phyloP scores from a whole-genome alignment of 1,140 invertebrate species.

The Aculops lycopersici region DNA sequence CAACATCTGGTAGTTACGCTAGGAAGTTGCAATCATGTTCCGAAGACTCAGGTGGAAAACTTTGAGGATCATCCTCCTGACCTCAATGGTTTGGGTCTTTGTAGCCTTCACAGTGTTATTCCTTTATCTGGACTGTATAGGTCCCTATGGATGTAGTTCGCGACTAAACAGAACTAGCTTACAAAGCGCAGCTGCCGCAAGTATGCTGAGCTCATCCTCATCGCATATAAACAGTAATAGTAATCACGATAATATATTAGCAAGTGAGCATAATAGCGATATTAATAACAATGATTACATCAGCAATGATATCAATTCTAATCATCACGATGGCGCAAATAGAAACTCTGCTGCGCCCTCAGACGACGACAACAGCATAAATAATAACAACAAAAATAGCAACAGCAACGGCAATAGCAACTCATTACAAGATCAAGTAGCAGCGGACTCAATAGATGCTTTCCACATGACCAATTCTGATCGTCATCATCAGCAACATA shows the following conservation, averaged over 20 bases:
- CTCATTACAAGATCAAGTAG: too few relatives aligned
- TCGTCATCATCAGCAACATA: neutral
- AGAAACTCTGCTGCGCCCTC: too few relatives aligned
- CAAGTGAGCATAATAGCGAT: too few relatives aligned
- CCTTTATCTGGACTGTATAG: constrained; percentile 54
- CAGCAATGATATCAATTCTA: neutral
- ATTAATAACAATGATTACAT: neutral
- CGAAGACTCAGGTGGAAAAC: constrained; percentile 40
- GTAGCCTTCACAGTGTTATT: constrained; percentile 63
- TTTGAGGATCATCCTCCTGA: constrained; percentile 66
- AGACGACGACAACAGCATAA: too few relatives aligned
- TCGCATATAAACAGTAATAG: neutral
- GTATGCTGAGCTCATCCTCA: neutral
- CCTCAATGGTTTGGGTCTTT: constrained; percentile 76
- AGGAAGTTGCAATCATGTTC: constrained; percentile 2
- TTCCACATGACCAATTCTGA: neutral
- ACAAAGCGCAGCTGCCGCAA: neutral
- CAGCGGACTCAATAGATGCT: too few relatives aligned
- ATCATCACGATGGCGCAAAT: neutral
- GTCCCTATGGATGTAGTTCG: constrained; percentile 1
- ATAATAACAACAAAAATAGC: too few relatives aligned
- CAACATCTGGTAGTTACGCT: too few relatives aligned
- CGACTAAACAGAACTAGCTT: neutral
- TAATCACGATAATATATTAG: neutral
- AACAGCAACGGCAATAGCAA: too few relatives aligned